Base-by-base conservation (phyloP, 2,797 vertebrate genomes). In the Danio tinwini region DNA sequence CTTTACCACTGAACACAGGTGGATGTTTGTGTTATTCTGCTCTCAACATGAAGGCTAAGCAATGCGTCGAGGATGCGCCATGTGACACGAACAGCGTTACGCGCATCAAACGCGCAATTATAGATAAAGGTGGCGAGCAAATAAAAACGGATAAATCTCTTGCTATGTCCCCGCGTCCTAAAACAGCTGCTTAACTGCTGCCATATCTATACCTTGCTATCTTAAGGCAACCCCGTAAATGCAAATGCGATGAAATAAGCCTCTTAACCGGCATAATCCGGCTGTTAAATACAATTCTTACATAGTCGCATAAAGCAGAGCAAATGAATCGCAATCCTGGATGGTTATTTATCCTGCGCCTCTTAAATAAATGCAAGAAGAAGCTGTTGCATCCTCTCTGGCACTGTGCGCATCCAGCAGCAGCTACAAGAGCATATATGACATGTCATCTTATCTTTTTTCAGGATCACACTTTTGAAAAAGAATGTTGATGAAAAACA, bases 361-460 rank as follows among this genome's bases (percentile, higher is more conserved):
- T 73, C 19, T 59, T 45, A 45, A 74, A 49, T 70, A 74, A 63
- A 62, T 37, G n/a, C 44, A 10, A 58, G 16, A 53, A 73, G 84
- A 93, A 94, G 90, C 93, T 95, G 93, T 94, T 94, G 93, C 94
- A 88, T 92, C 85, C 86, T 82, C 83, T 79, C 70, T 73, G 76
- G 86, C 76, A 77, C 78, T 53, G 76, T 73, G 65, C 53, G 62
- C 69, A 72, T 73, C 56, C 65, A 61, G 39, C 73, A 69, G 29
- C 29, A 29, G 29, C 29, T 50, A 49, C 19, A n/a, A 29, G 45
- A 42, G 45, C 71, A 45, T 47, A 42, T 72, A 71, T 74, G 76
- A 65, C 72, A 78, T 58, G 14, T 74, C 14, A 7, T 39, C 59
- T 59, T 21, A 9, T 72, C 8, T 74, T 61, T 83, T 29, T 12